Evolutionary conservation across 2,113 vertebrate species (phyloP).

Genomic region (Cryptotis parvus): DNA sequence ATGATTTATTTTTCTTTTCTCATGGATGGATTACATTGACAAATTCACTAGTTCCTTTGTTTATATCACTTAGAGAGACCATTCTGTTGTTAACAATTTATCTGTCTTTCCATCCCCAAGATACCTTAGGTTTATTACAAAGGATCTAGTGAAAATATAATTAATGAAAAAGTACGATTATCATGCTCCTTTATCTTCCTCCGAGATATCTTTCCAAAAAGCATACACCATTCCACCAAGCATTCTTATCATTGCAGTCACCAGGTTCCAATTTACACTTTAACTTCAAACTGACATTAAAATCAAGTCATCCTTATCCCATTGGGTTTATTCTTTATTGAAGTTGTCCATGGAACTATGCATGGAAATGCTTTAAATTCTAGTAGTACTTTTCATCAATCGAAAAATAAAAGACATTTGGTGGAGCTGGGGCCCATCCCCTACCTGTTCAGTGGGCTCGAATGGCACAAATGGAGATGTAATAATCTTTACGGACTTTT

Average conservation of each 20-base stretch:
- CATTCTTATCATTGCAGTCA: background rate
- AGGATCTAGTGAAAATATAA: background rate
- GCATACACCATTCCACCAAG: background rate
- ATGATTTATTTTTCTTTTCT: background rate
- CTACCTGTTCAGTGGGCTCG: too few relatives aligned
- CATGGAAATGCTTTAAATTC: background rate
- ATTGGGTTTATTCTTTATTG: background rate
- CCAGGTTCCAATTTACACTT: background rate
- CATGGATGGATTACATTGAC: background rate
- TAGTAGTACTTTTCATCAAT: background rate
- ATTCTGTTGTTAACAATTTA: background rate
- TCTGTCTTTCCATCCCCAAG: background rate
- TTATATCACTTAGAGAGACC: background rate
- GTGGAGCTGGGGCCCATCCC: too few relatives aligned
- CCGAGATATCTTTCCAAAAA: background rate
- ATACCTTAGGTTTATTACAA: background rate
- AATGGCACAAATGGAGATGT: too few relatives aligned
- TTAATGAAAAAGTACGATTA: background rate
- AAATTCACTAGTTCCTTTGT: background rate
- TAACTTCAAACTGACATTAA: constrained; percentile 13
- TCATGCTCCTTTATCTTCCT: background rate
- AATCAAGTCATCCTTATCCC: constrained; percentile 13
- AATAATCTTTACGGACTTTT: too few relatives aligned
- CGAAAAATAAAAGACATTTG: too few relatives aligned
- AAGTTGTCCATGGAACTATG: background rate